phyloP scores from a whole-genome alignment of 2,113 vertebrate genomes.

The Agapornis roseicollis region DNA sequence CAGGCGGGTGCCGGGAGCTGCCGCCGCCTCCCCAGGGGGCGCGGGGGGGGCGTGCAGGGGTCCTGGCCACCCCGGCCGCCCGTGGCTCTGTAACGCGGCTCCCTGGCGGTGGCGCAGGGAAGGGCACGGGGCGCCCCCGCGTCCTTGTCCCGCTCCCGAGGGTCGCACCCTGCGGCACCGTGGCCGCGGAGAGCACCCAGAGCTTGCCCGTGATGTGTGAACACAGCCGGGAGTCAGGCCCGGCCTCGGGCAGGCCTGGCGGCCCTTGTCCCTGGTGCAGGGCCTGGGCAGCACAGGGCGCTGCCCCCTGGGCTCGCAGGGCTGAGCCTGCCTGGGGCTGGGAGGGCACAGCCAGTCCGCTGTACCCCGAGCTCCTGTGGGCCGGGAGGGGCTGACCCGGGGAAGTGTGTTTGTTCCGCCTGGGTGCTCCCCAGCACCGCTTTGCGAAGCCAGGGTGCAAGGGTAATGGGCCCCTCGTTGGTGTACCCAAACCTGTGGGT shows the following conservation, averaged over 20 bases:
- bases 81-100: background rate
- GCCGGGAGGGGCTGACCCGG: accelerated
- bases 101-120: background rate
- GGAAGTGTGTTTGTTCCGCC: accelerated
- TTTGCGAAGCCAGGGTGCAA: accelerated
- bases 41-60: background rate
- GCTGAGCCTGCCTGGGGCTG: background rate
- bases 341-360: background rate
- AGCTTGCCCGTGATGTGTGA: background rate
- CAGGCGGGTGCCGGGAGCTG: background rate
- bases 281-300: background rate
- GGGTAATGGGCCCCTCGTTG: accelerated
- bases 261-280: background rate
- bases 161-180: no score
- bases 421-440: accelerated
- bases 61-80: no score
- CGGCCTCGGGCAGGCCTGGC: background rate
- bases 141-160: background rate
- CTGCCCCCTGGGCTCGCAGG: background rate
- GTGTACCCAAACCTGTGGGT: background rate
- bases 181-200: background rate
- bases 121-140: background rate
- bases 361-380: background rate
- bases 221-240: accelerated
- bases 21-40: no score